Evolutionary conservation across 2,888 invertebrate genomes (phyloP).

Genomic region (Orthosia incerta): DNA sequence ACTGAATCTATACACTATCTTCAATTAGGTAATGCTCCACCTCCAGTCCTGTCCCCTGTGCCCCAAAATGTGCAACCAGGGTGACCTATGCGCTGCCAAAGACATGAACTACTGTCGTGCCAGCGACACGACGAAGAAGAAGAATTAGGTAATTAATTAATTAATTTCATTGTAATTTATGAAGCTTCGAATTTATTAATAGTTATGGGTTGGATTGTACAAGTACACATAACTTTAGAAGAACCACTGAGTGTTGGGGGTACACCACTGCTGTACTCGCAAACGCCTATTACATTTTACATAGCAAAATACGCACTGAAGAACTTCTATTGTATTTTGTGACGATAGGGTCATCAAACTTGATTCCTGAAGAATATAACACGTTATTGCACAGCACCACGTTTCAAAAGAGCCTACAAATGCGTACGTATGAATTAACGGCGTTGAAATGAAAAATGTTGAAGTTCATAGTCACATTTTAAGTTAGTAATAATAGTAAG

Average conservation of each 20-base stretch:
- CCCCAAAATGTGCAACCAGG: too few relatives aligned
- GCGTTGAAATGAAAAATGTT: not conserved
- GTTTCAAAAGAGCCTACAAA: not conserved
- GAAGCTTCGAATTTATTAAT: too few relatives aligned
- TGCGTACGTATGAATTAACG: not conserved
- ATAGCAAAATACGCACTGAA: slow-evolving; percentile 15
- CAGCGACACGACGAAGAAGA: too few relatives aligned
- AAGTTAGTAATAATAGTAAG: slow-evolving; percentile 1
- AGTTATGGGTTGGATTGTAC: too few relatives aligned
- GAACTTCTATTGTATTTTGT: not conserved
- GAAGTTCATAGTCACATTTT: not conserved
- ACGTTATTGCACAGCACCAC: not conserved
- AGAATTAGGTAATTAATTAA: too few relatives aligned
- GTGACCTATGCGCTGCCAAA: too few relatives aligned
- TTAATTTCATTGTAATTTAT: too few relatives aligned
- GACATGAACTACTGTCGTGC: too few relatives aligned
- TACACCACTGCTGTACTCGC: not conserved
- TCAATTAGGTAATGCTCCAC: too few relatives aligned
- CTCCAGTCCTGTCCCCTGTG: too few relatives aligned
- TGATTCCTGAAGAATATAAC: not conserved
- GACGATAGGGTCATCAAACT: not conserved
- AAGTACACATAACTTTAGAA: too few relatives aligned
- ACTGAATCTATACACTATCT: not conserved
- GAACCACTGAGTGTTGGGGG: not conserved
- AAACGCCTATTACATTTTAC: slow-evolving; percentile 23